These are phyloP conservation scores for Porites lobata DNA, from an alignment of 92 coral and sea anemone genomes.

Conservation along the genomic window DNA sequence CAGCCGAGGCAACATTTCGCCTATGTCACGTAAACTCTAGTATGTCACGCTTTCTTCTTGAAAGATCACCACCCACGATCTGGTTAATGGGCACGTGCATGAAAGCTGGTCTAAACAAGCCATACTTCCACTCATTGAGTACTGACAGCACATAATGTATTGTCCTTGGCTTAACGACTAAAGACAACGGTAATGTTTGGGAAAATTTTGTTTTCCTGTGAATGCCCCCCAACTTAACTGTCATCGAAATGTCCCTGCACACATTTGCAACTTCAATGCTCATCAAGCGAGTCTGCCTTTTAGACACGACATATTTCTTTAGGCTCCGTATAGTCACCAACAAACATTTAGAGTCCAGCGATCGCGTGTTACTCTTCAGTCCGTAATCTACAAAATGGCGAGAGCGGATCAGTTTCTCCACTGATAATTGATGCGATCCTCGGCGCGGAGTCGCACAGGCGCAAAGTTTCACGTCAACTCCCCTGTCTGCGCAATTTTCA, in stretches of 20 bases:
- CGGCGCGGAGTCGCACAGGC: constrained; percentile 76
- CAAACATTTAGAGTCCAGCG: constrained; percentile 68
- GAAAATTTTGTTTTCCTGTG: constrained; percentile 72
- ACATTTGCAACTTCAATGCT: constrained; percentile 79
- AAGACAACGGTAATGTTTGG: constrained; percentile 59
- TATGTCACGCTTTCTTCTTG: neutral
- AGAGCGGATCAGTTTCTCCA: constrained; percentile 44
- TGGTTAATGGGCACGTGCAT: constrained; percentile 21
- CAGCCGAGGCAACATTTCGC: neutral
- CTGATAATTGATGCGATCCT: constrained; percentile 14
- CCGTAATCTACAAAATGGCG: constrained; percentile 65
- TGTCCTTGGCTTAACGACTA: constrained; percentile 74
- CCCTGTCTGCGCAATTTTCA: constrained; percentile 84
- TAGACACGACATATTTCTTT: constrained; percentile 46
- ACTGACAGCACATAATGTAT: constrained; percentile 77
- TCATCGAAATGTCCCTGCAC: constrained; percentile 60
- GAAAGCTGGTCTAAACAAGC: constrained; percentile 73
- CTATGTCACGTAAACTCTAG: constrained; percentile 1
- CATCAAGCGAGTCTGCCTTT: constrained; percentile 67
- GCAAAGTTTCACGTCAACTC: constrained; percentile 89
- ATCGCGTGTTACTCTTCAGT: constrained; percentile 48
- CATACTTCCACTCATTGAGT: constrained; percentile 87
- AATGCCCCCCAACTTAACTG: constrained; percentile 71
- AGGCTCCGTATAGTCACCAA: constrained; percentile 53
- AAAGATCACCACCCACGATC: neutral